Percentiles rank a stretch among this genome's conserved stretches.
phyloP scores from a whole-genome alignment of 1,140 invertebrate species.

The Macrosteles quadrilineatus region DNA sequence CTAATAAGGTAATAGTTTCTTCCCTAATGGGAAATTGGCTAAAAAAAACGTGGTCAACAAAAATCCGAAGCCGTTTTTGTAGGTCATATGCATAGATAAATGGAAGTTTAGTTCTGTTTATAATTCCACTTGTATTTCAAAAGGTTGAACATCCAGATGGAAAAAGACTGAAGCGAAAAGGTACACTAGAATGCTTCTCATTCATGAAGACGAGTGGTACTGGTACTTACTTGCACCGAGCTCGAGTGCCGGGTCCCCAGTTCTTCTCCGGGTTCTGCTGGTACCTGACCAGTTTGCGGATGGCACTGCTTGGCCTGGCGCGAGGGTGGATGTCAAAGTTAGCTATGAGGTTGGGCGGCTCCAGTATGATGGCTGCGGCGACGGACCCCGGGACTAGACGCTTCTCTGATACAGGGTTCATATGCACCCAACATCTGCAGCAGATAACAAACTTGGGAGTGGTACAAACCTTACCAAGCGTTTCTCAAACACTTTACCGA shows the following conservation, averaged over 20 bases:
- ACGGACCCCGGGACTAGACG: conserved; percentile 34
- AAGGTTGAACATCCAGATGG: too few species aligned
- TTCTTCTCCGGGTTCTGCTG: conserved; percentile 81
- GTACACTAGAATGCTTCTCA: too few species aligned
- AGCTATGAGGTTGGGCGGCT: conserved; percentile 52
- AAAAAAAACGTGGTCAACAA: too few species aligned
- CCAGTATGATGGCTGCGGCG: conserved; percentile 59
- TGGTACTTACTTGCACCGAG: conserved; percentile 64
- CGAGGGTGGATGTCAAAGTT: conserved; percentile 66
- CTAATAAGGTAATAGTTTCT: too few species aligned
- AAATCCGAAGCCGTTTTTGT: too few species aligned
- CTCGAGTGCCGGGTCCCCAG: conserved; percentile 87
- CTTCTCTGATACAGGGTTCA: conserved; percentile 59
- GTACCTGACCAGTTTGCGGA: conserved; percentile 72
- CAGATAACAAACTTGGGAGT: neutral
- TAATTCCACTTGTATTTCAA: too few species aligned
- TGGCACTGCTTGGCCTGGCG: conserved; percentile 80
- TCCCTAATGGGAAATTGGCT: too few species aligned
- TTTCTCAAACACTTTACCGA: neutral
- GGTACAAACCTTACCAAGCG: neutral
- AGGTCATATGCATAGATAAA: too few species aligned
- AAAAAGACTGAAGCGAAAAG: too few species aligned
- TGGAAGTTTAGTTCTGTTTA: too few species aligned
- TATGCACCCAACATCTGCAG: conserved; percentile 69
- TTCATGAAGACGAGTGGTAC: too few species aligned